These are phyloP conservation scores for Lycodopsis pacificus DNA, from an alignment of 2,797 vertebrate species.

Conservation along the genomic window DNA sequence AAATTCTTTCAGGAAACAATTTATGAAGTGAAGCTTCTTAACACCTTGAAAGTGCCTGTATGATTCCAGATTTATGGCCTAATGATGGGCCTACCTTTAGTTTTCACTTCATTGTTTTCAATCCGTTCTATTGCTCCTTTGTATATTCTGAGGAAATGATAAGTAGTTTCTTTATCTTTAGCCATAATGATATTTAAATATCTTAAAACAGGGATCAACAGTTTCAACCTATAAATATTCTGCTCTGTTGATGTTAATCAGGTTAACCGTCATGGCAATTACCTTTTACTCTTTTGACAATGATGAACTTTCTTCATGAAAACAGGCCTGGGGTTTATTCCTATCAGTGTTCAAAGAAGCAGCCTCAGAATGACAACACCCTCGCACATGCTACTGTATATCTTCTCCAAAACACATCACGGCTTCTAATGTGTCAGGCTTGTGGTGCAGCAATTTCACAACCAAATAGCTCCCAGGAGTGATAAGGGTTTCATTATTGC, in stretches of 20 bases:
- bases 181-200: background rate
- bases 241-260: constrained; percentile 47
- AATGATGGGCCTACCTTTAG: background rate
- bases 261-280: constrained; percentile 57
- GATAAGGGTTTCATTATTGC: constrained; percentile 85
- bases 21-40: background rate
- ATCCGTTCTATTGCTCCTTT: background rate
- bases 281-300: constrained; percentile 51
- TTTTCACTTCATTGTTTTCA: constrained; percentile 11
- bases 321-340: constrained; percentile 58
- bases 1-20: constrained; percentile 6
- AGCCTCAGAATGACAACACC: constrained; percentile 68
- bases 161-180: constrained; percentile 25
- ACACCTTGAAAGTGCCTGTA: background rate
- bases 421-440: constrained; percentile 78
- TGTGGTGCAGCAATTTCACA: constrained; percentile 81
- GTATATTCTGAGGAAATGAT: constrained; percentile 15
- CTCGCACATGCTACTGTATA: constrained; percentile 66
- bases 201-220: constrained; percentile 5
- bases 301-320: constrained; percentile 62
- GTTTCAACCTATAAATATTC: constrained; percentile 24
- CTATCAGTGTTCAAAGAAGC: constrained; percentile 67
- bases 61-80: background rate
- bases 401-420: constrained; percentile 78
- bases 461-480: constrained; percentile 81